phyloP scores from a whole-genome alignment of 2,888 invertebrate species.

The Argyresthia albistria region DNA sequence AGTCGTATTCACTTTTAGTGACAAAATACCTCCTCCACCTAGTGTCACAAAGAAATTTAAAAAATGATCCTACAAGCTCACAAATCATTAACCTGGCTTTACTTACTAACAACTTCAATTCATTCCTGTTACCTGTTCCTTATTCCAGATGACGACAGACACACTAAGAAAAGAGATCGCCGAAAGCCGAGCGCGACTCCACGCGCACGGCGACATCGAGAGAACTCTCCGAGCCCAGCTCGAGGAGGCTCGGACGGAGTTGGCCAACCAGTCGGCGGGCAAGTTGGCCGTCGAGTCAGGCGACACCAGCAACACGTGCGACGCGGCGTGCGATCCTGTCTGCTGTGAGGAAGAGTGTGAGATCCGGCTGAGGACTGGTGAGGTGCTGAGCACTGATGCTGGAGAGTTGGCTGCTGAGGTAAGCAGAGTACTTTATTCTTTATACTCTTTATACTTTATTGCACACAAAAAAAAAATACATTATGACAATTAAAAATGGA shows the following conservation, averaged over 20 bases:
- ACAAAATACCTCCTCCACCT: too few species aligned
- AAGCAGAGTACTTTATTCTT: conserved; percentile 13
- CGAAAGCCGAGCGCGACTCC: conserved; percentile 54
- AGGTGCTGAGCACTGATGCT: conserved; percentile 59
- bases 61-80: too few species aligned
- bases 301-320: conserved; percentile 35
- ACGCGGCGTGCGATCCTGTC: conserved; percentile 61
- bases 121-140: neutral
- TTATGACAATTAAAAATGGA: too few species aligned
- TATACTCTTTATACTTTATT: too few species aligned
- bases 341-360: conserved; percentile 52
- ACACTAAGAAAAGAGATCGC: conserved; percentile 59
- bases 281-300: conserved; percentile 13
- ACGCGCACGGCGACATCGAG: conserved; percentile 61
- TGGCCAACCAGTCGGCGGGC: conserved; percentile 13
- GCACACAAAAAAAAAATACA: too few species aligned
- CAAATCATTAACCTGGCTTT: too few species aligned
- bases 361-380: conserved; percentile 41
- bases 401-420: conserved; percentile 63
- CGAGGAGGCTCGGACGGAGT: conserved; percentile 52
- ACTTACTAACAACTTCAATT: too few species aligned
- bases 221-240: conserved; percentile 58
- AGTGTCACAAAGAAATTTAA: too few species aligned
- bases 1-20: too few species aligned
- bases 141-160: conserved; percentile 56